phyloP scores from a whole-genome alignment of 1,140 invertebrate species.

The Pseudoatta argentina region DNA sequence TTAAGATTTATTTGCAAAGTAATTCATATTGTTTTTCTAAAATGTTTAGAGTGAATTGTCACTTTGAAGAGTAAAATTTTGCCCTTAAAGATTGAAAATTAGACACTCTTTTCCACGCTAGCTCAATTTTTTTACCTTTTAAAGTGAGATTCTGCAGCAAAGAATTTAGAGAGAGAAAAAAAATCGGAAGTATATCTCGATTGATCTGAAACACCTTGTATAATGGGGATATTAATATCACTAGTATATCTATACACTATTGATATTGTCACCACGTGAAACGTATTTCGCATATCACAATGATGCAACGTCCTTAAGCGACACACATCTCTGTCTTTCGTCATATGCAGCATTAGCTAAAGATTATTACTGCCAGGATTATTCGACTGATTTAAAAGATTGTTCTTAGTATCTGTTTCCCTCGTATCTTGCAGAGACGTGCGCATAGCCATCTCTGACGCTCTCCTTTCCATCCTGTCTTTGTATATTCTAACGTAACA shows the following conservation, averaged over 20 bases:
- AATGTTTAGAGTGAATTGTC: no score
- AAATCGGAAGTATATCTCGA: background rate
- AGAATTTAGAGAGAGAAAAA: background rate
- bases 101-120: no score
- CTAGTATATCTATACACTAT: background rate
- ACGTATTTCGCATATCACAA: constrained; percentile 44
- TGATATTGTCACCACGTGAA: constrained; percentile 32
- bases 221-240: background rate
- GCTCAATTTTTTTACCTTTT: no score
- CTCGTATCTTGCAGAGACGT: constrained; percentile 1
- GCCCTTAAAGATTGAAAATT: no score
- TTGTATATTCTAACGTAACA: constrained; percentile 71
- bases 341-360: background rate
- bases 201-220: background rate
- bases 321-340: constrained; percentile 14
- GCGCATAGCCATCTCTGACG: constrained; percentile 27
- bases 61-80: no score
- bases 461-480: constrained; percentile 67
- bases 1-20: background rate
- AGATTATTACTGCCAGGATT: background rate
- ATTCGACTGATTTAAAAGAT: constrained; percentile 19
- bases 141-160: no score
- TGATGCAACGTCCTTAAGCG: background rate
- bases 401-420: background rate
- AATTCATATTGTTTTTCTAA: background rate